Conservation (phyloP, 2,113 vertebrate species). For the Neotoma lepida region DNA sequence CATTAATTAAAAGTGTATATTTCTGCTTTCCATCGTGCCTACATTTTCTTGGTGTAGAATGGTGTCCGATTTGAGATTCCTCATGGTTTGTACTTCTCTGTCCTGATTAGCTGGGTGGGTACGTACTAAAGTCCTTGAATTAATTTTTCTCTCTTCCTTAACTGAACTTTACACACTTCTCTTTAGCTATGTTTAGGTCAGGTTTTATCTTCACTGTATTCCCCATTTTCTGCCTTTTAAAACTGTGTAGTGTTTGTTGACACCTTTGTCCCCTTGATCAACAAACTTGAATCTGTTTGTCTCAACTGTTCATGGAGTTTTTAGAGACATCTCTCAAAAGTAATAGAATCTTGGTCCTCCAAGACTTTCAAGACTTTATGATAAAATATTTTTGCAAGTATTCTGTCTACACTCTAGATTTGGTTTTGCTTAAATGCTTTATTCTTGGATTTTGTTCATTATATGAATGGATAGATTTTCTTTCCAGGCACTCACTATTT, state of each 20-base stretch:
- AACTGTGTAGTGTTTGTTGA: constrained; percentile 71
- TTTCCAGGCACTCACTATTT: background rate
- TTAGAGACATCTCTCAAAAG: constrained; percentile 53
- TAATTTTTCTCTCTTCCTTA: constrained; percentile 38
- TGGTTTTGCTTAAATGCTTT: constrained; percentile 6
- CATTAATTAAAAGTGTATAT: constrained; percentile 51
- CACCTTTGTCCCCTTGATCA: constrained; percentile 66
- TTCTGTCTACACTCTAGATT: background rate
- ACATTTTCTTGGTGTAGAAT: background rate
- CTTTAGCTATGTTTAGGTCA: constrained; percentile 22
- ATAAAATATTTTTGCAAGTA: constrained; percentile 19
- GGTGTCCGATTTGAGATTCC: background rate
- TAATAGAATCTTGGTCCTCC: constrained; percentile 23
- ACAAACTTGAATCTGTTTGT: constrained; percentile 54
- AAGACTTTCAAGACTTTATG: constrained; percentile 38
- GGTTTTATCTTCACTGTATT: constrained; percentile 39
- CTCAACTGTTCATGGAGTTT: constrained; percentile 59
- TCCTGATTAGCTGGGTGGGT: background rate
- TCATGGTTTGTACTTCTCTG: background rate
- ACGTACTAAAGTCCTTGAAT: background rate
- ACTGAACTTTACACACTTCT: constrained; percentile 4
- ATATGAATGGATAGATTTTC: background rate
- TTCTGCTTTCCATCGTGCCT: background rate
- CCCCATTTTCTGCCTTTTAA: constrained; percentile 59
- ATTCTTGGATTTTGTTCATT: background rate